Percentiles rank a stretch among this genome's conserved stretches.
Evolutionary conservation across 2,113 vertebrate species (phyloP).

Genomic region (Toxotes chatareus): DNA sequence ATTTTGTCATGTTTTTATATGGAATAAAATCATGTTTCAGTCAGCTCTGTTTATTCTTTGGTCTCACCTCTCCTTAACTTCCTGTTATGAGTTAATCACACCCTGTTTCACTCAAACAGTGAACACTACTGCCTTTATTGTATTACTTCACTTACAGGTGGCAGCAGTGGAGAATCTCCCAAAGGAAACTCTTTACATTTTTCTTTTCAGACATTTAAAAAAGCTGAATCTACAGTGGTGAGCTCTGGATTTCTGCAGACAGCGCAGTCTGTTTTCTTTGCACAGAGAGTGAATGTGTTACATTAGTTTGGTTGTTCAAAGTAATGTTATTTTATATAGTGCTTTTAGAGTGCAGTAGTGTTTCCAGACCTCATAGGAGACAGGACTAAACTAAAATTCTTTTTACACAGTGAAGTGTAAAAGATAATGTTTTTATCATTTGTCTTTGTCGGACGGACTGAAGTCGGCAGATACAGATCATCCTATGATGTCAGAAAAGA

Average conservation of each 20-base stretch:
- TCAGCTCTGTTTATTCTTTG: neutral
- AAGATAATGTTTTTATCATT: neutral
- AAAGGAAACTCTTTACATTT: neutral
- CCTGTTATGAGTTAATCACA: constrained; percentile 4
- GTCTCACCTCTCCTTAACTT: constrained; percentile 18
- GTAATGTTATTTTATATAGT: neutral
- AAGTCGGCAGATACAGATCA: neutral
- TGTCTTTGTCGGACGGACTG: neutral
- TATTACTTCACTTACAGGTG: neutral
- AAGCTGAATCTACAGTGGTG: neutral
- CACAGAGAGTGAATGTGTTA: no score
- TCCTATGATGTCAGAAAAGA: neutral
- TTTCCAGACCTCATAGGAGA: neutral
- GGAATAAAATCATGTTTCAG: constrained; percentile 25
- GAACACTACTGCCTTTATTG: neutral
- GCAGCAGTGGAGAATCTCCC: neutral
- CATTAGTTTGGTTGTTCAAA: no score
- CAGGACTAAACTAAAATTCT: neutral
- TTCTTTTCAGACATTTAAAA: neutral
- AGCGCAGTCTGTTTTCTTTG: no score
- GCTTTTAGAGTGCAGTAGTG: neutral
- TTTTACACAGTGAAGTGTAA: neutral
- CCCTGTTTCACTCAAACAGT: neutral
- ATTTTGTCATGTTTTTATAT: neutral
- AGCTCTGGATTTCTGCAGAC: neutral